Evolutionary conservation across 2,113 vertebrate species (phyloP).

Genomic region (Ophiodon elongatus): DNA sequence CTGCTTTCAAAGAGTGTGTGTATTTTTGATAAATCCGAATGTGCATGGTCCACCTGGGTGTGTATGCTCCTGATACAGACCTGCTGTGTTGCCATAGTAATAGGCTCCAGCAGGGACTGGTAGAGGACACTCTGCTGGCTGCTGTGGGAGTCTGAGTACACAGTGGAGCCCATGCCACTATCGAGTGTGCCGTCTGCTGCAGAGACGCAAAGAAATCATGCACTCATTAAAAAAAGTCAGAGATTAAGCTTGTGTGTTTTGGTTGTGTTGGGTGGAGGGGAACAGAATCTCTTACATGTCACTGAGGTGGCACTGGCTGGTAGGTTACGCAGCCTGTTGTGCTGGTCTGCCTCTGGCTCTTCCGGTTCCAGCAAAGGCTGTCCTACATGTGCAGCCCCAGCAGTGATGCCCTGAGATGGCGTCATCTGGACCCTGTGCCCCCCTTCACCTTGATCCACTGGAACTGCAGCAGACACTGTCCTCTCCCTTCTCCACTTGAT

Average conservation of each 20-base stretch:
- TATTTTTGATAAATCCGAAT: constrained; percentile 56
- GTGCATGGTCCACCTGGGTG: constrained; percentile 49
- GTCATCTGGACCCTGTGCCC: constrained; percentile 63
- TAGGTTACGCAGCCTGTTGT: constrained; percentile 83
- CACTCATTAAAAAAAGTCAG: constrained; percentile 29
- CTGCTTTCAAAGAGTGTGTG: constrained; percentile 15
- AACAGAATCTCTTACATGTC: constrained; percentile 87
- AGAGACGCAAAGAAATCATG: constrained; percentile 57
- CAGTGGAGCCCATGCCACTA: constrained; percentile 94
- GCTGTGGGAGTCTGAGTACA: constrained; percentile 94
- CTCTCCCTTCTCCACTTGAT: constrained; percentile 95
- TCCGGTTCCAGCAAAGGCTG: constrained; percentile 85
- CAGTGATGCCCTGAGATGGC: constrained; percentile 70
- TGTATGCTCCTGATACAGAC: constrained; percentile 85
- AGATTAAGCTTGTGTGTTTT: neutral
- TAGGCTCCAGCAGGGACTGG: constrained; percentile 87
- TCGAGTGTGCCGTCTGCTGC: constrained; percentile 94
- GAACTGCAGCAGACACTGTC: constrained; percentile 84
- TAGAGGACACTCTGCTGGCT: constrained; percentile 94
- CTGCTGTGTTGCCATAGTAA: constrained; percentile 84
- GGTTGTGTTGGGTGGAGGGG: neutral
- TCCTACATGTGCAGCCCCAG: constrained; percentile 69
- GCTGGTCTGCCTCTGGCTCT: constrained; percentile 90
- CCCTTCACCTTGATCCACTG: constrained; percentile 80
- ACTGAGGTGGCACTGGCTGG: constrained; percentile 91